These are phyloP conservation scores for Turdus rufiventris DNA, from an alignment of 2,113 vertebrate genomes.

Conservation along the genomic window DNA sequence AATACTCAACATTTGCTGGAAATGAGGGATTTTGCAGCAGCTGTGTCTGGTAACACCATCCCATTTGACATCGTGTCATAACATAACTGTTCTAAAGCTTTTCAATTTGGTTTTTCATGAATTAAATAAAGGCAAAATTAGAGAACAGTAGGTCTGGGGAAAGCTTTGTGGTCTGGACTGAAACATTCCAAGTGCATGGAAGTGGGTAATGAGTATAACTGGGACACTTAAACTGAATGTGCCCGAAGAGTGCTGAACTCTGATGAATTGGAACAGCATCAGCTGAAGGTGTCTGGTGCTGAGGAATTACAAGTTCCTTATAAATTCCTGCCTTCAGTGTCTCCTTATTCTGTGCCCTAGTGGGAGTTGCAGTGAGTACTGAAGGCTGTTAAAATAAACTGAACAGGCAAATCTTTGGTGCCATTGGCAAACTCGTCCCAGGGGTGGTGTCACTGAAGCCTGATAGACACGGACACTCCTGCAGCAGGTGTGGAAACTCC, in stretches of 20 bases:
- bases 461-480: not conserved
- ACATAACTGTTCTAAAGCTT: not conserved
- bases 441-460: not conserved
- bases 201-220: not conserved
- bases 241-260: not conserved
- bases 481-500: not conserved
- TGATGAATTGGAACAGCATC: not conserved
- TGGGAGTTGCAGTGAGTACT: not conserved
- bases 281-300: not conserved
- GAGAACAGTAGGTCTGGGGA: not conserved
- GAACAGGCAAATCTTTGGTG: not conserved
- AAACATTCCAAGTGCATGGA: not conserved
- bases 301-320: not conserved
- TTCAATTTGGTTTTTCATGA: not conserved
- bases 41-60: not conserved
- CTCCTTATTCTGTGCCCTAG: not conserved
- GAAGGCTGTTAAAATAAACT: not conserved
- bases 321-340: not conserved
- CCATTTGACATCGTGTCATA: fast-evolving
- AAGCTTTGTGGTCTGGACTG: not conserved
- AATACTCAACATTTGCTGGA: not conserved
- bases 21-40: not conserved
- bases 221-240: not conserved
- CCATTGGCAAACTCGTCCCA: not conserved
- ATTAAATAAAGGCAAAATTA: not conserved